Evolutionary conservation across 2,113 vertebrate species (phyloP), one percentile per base, ranked within the genome.

Genomic region (Neolamprologus sp.): DNA sequence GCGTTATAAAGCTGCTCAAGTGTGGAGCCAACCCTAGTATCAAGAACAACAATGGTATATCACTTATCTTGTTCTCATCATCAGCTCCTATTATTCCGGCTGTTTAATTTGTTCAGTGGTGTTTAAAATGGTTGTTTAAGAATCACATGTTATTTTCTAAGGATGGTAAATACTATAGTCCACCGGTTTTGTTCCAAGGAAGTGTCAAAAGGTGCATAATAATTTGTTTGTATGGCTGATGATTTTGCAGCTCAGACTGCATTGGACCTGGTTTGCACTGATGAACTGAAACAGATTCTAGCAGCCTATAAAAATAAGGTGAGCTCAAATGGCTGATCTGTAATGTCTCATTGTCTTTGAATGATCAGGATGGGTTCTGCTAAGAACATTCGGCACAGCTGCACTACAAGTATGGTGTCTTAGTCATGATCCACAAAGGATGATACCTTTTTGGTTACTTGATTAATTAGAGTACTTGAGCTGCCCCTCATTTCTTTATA

Each of bases 1-100:
- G 98, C 94, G 96, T 97, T 47, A 55, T 97, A 84, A 97, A 97
- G 58, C 98, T 99, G 85, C 96, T 99, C 0, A 97, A 96, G 95
- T 97, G 88, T 89, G 98, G 98, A 85, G 98, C 98, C 82, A 95
- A 95, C 85, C 94, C 96, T 23, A 95, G 90, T 90, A 89, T 96
- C 88, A 97, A 90, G 92, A 99, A 99, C 93, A 97, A 95, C 91
- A 97, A 97, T 35, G 97, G 98, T 99, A 90, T 84, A 94, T 23
- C 13, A 45, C 26, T 83, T 12, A 45, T 79, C 33, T 58, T 78
- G 40, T 87, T 53, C 68, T 57, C 26, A 71, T 63, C 26, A 23
- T 82, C 49, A 80, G 49, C 30, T 21, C 78, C 49, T 80, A 53
- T 80, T 80, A 80, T 53, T 80, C 28, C 1, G 1, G 9, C 12